These are phyloP conservation scores for Chaunax sp. DNA, from an alignment of 2,797 vertebrate species.

Conservation along the genomic window DNA sequence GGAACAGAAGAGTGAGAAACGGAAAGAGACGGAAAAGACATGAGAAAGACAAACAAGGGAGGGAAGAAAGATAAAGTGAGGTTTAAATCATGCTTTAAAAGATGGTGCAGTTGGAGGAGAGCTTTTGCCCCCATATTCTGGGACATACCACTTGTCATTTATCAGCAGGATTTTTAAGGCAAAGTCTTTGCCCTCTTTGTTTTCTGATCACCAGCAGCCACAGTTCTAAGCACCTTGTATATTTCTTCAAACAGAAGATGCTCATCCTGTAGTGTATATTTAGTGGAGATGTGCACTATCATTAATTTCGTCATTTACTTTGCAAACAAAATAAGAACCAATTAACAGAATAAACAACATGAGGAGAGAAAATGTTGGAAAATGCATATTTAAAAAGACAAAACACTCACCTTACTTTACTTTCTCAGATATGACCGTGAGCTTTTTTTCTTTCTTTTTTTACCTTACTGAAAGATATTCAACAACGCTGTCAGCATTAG, in stretches of 20 bases:
- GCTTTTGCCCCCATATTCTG: constrained; percentile 7
- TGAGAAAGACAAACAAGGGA: constrained; percentile 14
- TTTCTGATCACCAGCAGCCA: not conserved
- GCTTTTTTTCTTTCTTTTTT: not conserved
- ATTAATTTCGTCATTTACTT: not conserved
- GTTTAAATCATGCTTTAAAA: not conserved
- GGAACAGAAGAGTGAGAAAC: not conserved
- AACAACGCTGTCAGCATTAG: not conserved
- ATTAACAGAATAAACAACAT: constrained; percentile 11
- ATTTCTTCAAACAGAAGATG: not conserved
- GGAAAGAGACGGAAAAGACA: constrained; percentile 14
- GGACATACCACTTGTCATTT: constrained; percentile 14
- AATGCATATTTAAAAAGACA: constrained; percentile 12
- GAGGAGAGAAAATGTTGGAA: not conserved
- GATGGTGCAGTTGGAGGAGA: constrained; percentile 17
- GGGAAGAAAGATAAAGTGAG: not conserved
- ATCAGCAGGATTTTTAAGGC: not conserved
- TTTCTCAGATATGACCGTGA: not conserved
- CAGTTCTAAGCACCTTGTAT: not conserved
- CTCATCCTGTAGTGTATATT: not conserved
- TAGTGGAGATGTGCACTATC: not conserved
- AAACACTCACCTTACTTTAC: not conserved
- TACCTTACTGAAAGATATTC: not conserved
- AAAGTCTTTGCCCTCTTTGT: constrained; percentile 9
- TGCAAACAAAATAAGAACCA: constrained; percentile 1